Conservation (phyloP, 2,888 invertebrate genomes). For the Elysia crispata region DNA sequence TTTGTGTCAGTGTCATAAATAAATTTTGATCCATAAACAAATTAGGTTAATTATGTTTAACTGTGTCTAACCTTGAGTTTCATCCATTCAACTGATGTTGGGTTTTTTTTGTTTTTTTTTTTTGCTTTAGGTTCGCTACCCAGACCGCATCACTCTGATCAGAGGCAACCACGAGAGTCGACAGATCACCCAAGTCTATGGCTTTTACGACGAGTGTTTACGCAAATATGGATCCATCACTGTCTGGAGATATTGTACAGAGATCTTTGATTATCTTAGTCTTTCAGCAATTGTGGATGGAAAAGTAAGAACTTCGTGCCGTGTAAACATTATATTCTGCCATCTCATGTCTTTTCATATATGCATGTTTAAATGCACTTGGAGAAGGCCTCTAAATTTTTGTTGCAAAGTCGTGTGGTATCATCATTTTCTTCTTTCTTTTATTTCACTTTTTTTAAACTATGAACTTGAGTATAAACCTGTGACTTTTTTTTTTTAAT, state of each 20-base stretch:
- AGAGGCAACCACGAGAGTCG: conserved; percentile 99
- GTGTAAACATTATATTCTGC: too few relatives aligned
- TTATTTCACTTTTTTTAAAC: too few relatives aligned
- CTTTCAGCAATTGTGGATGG: conserved; percentile 98
- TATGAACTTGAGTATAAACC: background rate
- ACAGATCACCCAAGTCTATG: conserved; percentile 99
- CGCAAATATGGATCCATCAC: conserved; percentile 98
- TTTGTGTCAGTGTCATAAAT: too few relatives aligned
- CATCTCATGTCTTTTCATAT: too few relatives aligned
- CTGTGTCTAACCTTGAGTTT: too few relatives aligned
- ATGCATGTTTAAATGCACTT: too few relatives aligned
- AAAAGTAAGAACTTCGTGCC: conserved; percentile 80
- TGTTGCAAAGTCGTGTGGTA: too few relatives aligned
- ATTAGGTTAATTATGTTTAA: too few relatives aligned
- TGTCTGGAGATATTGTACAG: conserved; percentile 99
- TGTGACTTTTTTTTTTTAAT: background rate
- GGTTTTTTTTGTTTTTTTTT: background rate
- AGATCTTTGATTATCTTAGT: conserved; percentile 98
- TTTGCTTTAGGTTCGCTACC: conserved; percentile 90
- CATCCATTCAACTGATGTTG: too few relatives aligned
- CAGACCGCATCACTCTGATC: conserved; percentile 98
- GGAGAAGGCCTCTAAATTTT: too few relatives aligned
- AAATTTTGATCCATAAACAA: too few relatives aligned
- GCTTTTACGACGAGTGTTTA: conserved; percentile 99
- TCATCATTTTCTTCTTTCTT: too few relatives aligned